Evolutionary conservation across 1,140 invertebrate genomes (phyloP), one percentile per base, ranked within the genome.

Genomic region (Pseudomyrmex pallidus): DNA sequence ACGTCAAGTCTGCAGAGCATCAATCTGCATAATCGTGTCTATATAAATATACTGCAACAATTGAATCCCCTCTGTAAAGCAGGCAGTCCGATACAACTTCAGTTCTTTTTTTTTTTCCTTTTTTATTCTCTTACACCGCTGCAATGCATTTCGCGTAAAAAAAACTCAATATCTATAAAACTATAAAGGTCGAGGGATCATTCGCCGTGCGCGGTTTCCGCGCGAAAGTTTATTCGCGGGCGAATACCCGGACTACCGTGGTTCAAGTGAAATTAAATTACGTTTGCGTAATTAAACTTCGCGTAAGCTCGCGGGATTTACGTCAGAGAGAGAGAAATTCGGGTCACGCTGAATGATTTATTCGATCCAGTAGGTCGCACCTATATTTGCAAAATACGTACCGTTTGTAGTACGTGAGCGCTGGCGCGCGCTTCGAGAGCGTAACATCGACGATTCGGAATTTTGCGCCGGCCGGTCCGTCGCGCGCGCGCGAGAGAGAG

Each of bases 311-410:
- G 78, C 66, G 56, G 13, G 78, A 74, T 82, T 74, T 82, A 50
- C 35, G 10, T 52, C n/a, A 50, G 25, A 0, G 9, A n/a, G 66
- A 35, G 35, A 35, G 35, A 35, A 72, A 85, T 85, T 85, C 17
- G 66, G 83, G 83, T 85, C 83, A 63, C 62, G 7, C 52, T 86
- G 83, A 85, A 86, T 86, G 66, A 86, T 86, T 86, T 85, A 86
- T 17, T 25, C 52, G 46, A 66, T 52, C 66, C 46, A 44, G 13
- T 67, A 22, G 85, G 74, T 85, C 85, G 59, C 2, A 46, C 50
- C 85, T 86, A 85, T 78, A 86, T 85, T 86, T 78, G 20, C 17
- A 61, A 44, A 73, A 50, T 72, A 57, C 68, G 35, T 35, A 35
- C 5, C 66, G 52, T 57, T 85, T 67, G 73, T 86, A 72, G 73